phyloP scores from a whole-genome alignment of 2,797 vertebrate genomes.

The Urophycis tenuis region DNA sequence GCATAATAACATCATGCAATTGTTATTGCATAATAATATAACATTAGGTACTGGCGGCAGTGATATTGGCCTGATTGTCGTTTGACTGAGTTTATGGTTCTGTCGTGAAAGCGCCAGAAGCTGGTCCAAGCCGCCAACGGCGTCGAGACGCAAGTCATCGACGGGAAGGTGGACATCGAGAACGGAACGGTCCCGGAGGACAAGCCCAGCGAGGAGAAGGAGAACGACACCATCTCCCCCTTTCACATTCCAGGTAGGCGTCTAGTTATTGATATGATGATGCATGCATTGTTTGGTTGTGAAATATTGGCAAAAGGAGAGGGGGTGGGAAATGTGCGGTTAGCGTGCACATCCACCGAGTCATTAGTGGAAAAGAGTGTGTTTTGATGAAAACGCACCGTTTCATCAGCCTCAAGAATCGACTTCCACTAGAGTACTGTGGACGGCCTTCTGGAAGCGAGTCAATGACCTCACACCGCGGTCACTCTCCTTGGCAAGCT shows the following conservation, averaged over 20 bases:
- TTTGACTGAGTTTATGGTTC: background rate
- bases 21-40: background rate
- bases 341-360: background rate
- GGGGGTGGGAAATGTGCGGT: background rate
- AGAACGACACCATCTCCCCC: constrained; percentile 76
- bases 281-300: constrained; percentile 1
- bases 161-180: constrained; percentile 84
- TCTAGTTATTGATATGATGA: constrained; percentile 20
- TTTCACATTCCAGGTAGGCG: constrained; percentile 80
- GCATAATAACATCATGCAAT: too few species aligned
- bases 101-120: constrained; percentile 77
- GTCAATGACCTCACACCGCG: constrained; percentile 17
- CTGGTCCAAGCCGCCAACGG: constrained; percentile 85
- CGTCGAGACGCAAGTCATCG: constrained; percentile 77
- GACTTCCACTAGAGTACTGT: constrained; percentile 15
- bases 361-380: background rate
- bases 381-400: constrained; percentile 9
- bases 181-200: constrained; percentile 88
- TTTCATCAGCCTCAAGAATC: constrained; percentile 10
- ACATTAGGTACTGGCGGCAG: background rate
- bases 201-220: constrained; percentile 73
- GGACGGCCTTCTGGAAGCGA: constrained; percentile 24
- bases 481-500: constrained; percentile 33
- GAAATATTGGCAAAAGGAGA: background rate
- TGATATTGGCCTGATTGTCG: background rate